Evolutionary conservation across 2,888 invertebrate species (phyloP), one percentile per base, ranked within the genome.

Genomic region (Drosophila histrio): DNA sequence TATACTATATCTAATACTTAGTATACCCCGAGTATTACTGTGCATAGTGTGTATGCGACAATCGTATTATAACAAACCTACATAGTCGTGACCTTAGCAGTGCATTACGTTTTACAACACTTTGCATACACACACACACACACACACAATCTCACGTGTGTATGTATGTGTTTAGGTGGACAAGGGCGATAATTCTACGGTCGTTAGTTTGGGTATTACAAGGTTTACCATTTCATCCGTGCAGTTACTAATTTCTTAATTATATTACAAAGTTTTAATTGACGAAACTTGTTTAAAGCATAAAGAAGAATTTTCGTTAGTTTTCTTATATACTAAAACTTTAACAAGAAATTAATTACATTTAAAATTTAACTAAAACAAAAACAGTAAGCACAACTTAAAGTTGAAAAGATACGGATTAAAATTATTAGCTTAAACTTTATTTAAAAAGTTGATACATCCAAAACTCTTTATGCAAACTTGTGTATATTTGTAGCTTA

Each of bases 61-160:
- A 43, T 56, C 49, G 43, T 21, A 47, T 34, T 57, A 52, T 57
- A 49, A 46, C 49, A 34, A 26, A 46, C 58, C 58, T 32, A 46
- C 58, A 56, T 32, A 49, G 28, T 46, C 19, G 34, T 64, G 75
- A 72, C 68, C 72, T 75, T 75, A 61, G 38, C 34, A 49, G 46
- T 57, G 38, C 56, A 64, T 76, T 61, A 58, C 58, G 67, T 44
- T 26, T 41, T 32, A 56, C 59, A 63, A 11, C 32, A 36, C 30
- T 39, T 38, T 26, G 36, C 46, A 43, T 39, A 49, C 21, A 38
- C 6, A n/a, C 8, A 24, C 22, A 22, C 24, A 24, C 5, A 52
- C 11, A 13, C 15, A 24, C 5, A 52, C 11, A 13, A 15, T 21
- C 1, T 38, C 30, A 41, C 8, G 9, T 24, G 5, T 36, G 8